phyloP scores from a whole-genome alignment of 2,888 invertebrate species.

The Eretmocerus hayati region DNA sequence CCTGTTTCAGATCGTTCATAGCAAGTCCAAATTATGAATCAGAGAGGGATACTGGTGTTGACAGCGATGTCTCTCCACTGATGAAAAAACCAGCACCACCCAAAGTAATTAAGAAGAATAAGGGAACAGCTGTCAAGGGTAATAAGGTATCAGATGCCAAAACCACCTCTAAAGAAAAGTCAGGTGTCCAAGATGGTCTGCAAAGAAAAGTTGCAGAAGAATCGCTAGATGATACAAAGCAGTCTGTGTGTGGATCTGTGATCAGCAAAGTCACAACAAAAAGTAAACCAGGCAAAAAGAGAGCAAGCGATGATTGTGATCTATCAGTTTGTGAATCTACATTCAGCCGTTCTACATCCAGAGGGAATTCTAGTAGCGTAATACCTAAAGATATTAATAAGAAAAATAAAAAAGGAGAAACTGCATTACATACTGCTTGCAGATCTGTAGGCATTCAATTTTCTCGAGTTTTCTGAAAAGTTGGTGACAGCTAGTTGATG shows the following conservation, averaged over 20 bases:
- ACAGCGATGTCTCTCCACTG: background rate
- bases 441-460: no score
- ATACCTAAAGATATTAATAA: conserved; percentile 46
- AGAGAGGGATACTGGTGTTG: background rate
- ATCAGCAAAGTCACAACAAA: no score
- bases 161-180: no score
- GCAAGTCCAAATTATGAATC: background rate
- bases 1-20: background rate
- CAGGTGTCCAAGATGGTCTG: no score
- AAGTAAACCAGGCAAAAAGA: no score
- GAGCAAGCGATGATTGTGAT: no score
- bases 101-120: background rate
- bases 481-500: background rate
- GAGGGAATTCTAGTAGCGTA: background rate
- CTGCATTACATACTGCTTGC: conserved; percentile 57
- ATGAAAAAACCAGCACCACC: background rate
- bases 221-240: conserved; percentile 5
- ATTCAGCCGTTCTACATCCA: conserved; percentile 5
- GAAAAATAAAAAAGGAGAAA: conserved; percentile 63
- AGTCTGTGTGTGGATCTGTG: no score
- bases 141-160: no score
- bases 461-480: no score
- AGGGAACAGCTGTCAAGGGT: no score
- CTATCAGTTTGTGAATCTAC: conserved; percentile 12
- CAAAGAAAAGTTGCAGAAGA: background rate